Conservation (phyloP, 1,140 invertebrate species). For the Charaxes varanes region DNA sequence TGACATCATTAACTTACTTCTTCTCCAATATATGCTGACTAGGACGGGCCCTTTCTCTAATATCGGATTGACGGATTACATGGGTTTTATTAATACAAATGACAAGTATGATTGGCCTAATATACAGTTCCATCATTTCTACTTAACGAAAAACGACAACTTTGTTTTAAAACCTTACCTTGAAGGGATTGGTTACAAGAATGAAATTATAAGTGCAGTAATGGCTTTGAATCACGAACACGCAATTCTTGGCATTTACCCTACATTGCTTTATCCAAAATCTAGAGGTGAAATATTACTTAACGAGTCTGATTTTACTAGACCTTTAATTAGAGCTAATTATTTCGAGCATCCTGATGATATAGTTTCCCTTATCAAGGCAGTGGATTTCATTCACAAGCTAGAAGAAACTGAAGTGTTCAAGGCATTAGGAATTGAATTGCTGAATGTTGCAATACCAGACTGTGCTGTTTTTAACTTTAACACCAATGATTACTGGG, state of each 20-base stretch:
- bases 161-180: constrained; percentile 31
- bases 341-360: constrained; percentile 85
- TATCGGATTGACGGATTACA: constrained; percentile 45
- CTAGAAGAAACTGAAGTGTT: constrained; percentile 60
- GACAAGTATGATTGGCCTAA: constrained; percentile 38
- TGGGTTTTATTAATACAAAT: constrained; percentile 45
- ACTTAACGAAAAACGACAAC: constrained; percentile 36
- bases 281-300: constrained; percentile 64
- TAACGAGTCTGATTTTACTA: constrained; percentile 43
- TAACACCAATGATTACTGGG: constrained; percentile 77
- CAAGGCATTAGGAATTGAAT: constrained; percentile 42
- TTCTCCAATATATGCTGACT: constrained; percentile 48
- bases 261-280: constrained; percentile 72
- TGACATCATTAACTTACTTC: constrained; percentile 26
- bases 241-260: constrained; percentile 63
- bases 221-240: constrained; percentile 55
- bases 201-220: constrained; percentile 55
- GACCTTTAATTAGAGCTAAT: constrained; percentile 86
- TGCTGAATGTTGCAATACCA: constrained; percentile 59
- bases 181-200: constrained; percentile 56
- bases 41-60: constrained; percentile 40
- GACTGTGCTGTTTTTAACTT: constrained; percentile 58
- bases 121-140: constrained; percentile 50
- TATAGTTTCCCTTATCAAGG: constrained; percentile 79
- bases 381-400: constrained; percentile 65